Conservation (phyloP, 2,113 vertebrate genomes). For the Actenoides lindsayi region DNA sequence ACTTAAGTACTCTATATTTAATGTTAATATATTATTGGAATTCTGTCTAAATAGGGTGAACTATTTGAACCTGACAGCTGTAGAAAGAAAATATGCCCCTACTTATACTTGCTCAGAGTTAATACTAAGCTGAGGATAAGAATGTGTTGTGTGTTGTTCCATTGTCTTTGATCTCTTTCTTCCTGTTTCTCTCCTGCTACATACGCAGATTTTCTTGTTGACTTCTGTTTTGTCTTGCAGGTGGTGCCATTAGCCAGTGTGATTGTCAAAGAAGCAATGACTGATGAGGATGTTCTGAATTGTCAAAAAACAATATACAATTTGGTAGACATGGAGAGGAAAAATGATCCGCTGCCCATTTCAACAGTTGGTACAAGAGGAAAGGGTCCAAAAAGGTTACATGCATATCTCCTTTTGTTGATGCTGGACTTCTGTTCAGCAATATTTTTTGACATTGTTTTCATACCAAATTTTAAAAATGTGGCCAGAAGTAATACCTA, state of each 20-base stretch:
- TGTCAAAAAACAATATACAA: constrained; percentile 99
- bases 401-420: neutral
- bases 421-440: neutral
- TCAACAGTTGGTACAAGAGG: constrained; percentile 97
- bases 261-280: constrained; percentile 94
- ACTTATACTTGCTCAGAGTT: neutral
- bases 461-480: neutral
- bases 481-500: rapidly evolving
- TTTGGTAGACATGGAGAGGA: constrained; percentile 98
- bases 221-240: constrained; percentile 68
- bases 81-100: rapidly evolving
- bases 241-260: constrained; percentile 96
- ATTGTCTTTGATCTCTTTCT: neutral
- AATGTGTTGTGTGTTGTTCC: neutral
- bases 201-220: neutral
- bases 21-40: neutral
- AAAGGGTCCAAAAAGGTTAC: constrained; percentile 96
- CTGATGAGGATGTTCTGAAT: constrained; percentile 94
- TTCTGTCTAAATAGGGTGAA: neutral
- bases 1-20: neutral
- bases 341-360: constrained; percentile 97
- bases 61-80: neutral
- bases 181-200: neutral
- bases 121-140: neutral
- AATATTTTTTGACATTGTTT: neutral